Conservation (phyloP, 2,797 vertebrate genomes). For the Bradypodion ventrale region DNA sequence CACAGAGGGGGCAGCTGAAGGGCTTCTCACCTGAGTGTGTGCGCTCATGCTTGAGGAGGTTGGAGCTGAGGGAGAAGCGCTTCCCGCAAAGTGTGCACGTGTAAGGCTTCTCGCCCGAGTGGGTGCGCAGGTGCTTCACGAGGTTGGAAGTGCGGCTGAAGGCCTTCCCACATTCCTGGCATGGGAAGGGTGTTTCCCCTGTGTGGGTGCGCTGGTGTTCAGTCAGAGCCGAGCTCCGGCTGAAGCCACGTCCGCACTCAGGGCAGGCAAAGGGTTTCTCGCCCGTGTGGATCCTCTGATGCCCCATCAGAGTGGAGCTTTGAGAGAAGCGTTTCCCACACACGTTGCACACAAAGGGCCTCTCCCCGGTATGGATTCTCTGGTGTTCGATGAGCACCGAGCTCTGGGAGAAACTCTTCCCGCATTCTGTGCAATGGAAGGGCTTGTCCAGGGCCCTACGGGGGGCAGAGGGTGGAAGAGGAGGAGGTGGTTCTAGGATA, state of each 20-base stretch:
- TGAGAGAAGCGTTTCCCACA: slow-evolving; percentile 53
- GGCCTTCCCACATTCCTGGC: slow-evolving; percentile 40
- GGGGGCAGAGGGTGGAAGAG: not conserved
- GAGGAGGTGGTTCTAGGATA: slow-evolving; percentile 34
- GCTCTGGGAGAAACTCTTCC: slow-evolving; percentile 41
- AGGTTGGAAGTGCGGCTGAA: slow-evolving; percentile 51
- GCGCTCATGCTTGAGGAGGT: slow-evolving; percentile 47
- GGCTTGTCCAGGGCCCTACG: slow-evolving; percentile 20
- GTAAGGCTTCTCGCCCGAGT: slow-evolving; percentile 45
- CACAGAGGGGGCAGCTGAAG: slow-evolving; percentile 22
- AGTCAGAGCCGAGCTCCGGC: slow-evolving; percentile 34
- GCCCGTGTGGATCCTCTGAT: slow-evolving; percentile 42
- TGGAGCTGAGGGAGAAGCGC: slow-evolving; percentile 48
- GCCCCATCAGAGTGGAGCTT: slow-evolving; percentile 50
- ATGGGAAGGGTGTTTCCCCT: slow-evolving; percentile 30
- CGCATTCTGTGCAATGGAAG: slow-evolving; percentile 34
- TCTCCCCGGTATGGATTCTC: slow-evolving; percentile 41
- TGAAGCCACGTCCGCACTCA: slow-evolving; percentile 12
- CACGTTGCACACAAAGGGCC: slow-evolving; percentile 37
- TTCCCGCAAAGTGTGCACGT: slow-evolving; percentile 33
- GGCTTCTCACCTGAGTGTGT: slow-evolving; percentile 44
- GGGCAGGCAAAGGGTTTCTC: slow-evolving; percentile 44
- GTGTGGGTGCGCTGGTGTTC: slow-evolving; percentile 49
- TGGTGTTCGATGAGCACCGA: slow-evolving; percentile 50
- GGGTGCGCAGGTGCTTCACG: slow-evolving; percentile 47